Evolutionary conservation across 2,797 vertebrate genomes (phyloP).

Genomic region (Pempheris klunzingeri): DNA sequence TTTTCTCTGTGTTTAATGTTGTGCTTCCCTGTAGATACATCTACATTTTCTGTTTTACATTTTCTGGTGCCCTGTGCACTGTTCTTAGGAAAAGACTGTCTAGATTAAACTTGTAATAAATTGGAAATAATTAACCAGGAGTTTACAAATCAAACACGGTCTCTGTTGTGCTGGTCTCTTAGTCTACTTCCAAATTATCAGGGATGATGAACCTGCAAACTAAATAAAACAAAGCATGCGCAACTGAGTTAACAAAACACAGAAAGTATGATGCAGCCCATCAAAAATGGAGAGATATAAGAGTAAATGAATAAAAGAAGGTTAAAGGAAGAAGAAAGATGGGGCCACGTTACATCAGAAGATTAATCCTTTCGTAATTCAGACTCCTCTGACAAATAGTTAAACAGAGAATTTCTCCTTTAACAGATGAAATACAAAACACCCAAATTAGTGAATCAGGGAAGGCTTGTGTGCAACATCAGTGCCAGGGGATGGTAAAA

Average conservation of each 20-base stretch:
- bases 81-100: not conserved
- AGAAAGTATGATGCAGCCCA: too few species aligned
- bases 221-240: not conserved
- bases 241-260: not conserved
- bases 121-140: not conserved
- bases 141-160: not conserved
- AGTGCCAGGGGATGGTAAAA: not conserved
- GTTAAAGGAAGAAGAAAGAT: not conserved
- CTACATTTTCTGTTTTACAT: not conserved
- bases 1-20: not conserved
- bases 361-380: too few species aligned
- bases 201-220: not conserved
- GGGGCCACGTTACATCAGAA: too few species aligned
- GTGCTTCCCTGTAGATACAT: not conserved
- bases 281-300: not conserved
- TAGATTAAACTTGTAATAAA: not conserved
- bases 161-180: not conserved
- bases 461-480: not conserved
- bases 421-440: not conserved
- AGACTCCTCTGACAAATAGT: not conserved
- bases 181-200: not conserved
- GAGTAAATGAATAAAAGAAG: not conserved
- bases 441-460: not conserved
- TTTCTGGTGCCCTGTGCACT: not conserved
- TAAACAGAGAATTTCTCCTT: not conserved